Conservation (phyloP, 2,797 vertebrate species). For the Leuciscus waleckii region DNA sequence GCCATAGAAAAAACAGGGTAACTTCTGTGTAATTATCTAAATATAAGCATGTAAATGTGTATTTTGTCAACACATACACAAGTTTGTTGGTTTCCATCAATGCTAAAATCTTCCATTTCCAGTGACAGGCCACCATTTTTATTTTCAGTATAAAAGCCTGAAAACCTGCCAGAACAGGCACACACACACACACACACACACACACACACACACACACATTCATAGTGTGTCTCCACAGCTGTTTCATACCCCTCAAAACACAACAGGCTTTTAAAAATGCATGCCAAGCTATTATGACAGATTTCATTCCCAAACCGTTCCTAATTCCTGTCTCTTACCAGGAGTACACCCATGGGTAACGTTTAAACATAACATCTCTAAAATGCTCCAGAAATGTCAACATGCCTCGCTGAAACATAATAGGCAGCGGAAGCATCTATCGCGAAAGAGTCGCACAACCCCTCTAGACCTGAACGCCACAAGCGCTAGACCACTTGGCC, state of each 20-base stretch:
- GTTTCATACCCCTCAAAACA: constrained; percentile 35
- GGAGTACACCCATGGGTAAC: constrained; percentile 40
- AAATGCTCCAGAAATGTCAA: constrained; percentile 48
- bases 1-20: constrained; percentile 40
- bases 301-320: constrained; percentile 26
- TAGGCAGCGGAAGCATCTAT: constrained; percentile 1
- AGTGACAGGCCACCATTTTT: constrained; percentile 30
- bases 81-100: constrained; percentile 31
- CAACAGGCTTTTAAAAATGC: constrained; percentile 42
- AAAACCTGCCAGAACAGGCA: not conserved
- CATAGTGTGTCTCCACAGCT: constrained; percentile 26
- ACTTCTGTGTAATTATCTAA: constrained; percentile 7
- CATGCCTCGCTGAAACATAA: constrained; percentile 22
- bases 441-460: not conserved
- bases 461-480: constrained; percentile 10
- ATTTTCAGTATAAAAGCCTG: not conserved
- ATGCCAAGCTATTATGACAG: constrained; percentile 48
- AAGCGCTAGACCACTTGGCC: not conserved
- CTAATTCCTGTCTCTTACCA: constrained; percentile 31
- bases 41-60: not conserved
- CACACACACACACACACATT: constrained; percentile 10
- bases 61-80: not conserved
- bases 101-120: constrained; percentile 12
- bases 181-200: constrained; percentile 11
- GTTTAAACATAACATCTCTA: constrained; percentile 13